These are phyloP conservation scores for Hyles euphorbiae DNA, from an alignment of 1,140 invertebrate species.

Conservation along the genomic window DNA sequence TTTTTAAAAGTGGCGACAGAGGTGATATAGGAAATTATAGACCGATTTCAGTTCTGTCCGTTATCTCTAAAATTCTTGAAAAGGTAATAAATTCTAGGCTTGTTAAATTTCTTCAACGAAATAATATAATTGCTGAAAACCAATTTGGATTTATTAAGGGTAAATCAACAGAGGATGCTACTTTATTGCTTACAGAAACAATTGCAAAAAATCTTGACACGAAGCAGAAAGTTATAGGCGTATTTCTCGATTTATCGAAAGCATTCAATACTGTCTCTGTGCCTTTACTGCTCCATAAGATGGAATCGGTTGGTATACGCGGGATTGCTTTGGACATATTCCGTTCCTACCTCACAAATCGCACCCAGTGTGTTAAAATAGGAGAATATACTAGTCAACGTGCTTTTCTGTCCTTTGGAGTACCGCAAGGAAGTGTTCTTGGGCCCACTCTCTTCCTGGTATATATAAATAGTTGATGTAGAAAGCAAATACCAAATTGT, in stretches of 20 bases:
- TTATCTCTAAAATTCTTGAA: conserved; percentile 17
- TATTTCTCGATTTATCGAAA: not conserved
- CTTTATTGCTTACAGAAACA: not conserved
- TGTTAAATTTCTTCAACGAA: not conserved
- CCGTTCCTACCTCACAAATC: not conserved
- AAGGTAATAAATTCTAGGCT: conserved; percentile 14
- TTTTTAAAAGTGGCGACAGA: conserved; percentile 17
- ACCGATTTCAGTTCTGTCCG: conserved; percentile 13
- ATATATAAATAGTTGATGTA: not conserved
- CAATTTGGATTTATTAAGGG: not conserved
- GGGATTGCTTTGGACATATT: not conserved
- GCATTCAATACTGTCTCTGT: not conserved
- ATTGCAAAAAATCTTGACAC: not conserved
- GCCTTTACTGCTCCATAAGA: not conserved
- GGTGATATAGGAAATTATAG: conserved; percentile 12
- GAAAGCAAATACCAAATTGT: not conserved
- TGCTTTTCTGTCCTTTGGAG: no score
- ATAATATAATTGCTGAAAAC: not conserved
- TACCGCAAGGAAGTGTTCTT: not conserved
- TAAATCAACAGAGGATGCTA: not conserved
- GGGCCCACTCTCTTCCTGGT: not conserved
- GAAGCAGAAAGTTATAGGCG: not conserved
- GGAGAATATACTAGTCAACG: not conserved
- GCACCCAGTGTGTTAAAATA: conserved; percentile 2
- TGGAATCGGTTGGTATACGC: conserved; percentile 1